phyloP scores from a whole-genome alignment of 1,140 invertebrate genomes.

The Apolygus lucorum region DNA sequence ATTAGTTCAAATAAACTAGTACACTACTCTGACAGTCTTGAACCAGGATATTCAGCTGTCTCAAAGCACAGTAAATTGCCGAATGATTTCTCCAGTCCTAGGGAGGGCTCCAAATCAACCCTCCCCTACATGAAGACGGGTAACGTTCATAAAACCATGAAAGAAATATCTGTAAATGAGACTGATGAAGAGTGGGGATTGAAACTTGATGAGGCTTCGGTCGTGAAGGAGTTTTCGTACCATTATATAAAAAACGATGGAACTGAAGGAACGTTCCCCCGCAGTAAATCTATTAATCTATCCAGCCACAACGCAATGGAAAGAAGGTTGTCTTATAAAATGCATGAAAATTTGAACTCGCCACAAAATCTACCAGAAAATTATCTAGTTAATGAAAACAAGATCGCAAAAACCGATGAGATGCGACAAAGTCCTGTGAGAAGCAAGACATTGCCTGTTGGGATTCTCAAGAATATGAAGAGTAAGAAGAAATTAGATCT shows the following conservation, averaged over 20 bases:
- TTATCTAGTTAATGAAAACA: background rate
- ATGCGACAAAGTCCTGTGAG: background rate
- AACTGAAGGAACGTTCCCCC: conserved; percentile 18
- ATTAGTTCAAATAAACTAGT: background rate
- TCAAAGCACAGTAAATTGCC: background rate
- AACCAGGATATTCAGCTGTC: background rate
- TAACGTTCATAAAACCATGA: background rate
- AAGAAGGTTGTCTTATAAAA: background rate
- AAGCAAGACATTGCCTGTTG: conserved; percentile 8
- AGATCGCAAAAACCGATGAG: background rate
- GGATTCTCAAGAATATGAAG: conserved; percentile 6
- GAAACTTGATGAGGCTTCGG: conserved; percentile 41
- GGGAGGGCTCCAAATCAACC: background rate
- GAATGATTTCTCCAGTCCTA: background rate
- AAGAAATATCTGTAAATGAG: background rate
- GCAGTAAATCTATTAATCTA: background rate
- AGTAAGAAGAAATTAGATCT: conserved; percentile 38
- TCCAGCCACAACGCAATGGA: background rate
- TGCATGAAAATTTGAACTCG: background rate
- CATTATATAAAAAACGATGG: conserved; percentile 42
- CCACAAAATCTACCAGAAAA: background rate
- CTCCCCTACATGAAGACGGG: too few relatives aligned
- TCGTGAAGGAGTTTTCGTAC: conserved; percentile 44
- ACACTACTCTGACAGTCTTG: background rate
- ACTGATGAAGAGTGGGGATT: conserved; percentile 37